Conservation (phyloP, 2,888 invertebrate genomes). For the Charanyca ferruginea region DNA sequence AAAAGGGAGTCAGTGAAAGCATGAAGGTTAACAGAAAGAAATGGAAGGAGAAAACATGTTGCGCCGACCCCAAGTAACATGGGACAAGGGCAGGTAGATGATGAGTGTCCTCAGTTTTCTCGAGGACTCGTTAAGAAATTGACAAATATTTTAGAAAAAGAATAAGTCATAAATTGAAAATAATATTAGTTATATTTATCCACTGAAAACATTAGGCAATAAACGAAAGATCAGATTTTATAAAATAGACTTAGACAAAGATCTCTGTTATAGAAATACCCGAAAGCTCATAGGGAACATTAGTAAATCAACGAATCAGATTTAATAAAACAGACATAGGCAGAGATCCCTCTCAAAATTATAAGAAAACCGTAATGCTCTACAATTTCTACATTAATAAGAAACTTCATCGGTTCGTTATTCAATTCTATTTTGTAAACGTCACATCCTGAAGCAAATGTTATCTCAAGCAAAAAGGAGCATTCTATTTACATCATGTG, state of each 20-base stretch:
- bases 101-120: too few relatives aligned
- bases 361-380: background rate
- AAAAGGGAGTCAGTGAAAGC: too few relatives aligned
- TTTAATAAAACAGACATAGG: background rate
- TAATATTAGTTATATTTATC: background rate
- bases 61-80: too few relatives aligned
- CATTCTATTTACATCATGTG: slow-evolving; percentile 37
- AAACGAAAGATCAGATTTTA: too few relatives aligned
- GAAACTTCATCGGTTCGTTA: background rate
- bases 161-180: background rate
- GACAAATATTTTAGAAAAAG: background rate
- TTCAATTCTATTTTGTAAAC: background rate
- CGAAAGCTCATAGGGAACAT: too few relatives aligned
- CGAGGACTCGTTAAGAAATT: too few relatives aligned
- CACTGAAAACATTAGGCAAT: background rate
- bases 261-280: background rate
- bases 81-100: too few relatives aligned
- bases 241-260: background rate
- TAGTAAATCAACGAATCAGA: too few relatives aligned
- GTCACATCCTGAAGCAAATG: slow-evolving; percentile 31
- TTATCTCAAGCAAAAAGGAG: slow-evolving; percentile 24
- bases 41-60: too few relatives aligned
- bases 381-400: slow-evolving; percentile 1
- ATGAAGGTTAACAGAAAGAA: too few relatives aligned
- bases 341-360: background rate